Percentiles rank a stretch among this genome's conserved stretches.
phyloP scores from a whole-genome alignment of 2,113 vertebrate species.

The Mungos mungo region DNA sequence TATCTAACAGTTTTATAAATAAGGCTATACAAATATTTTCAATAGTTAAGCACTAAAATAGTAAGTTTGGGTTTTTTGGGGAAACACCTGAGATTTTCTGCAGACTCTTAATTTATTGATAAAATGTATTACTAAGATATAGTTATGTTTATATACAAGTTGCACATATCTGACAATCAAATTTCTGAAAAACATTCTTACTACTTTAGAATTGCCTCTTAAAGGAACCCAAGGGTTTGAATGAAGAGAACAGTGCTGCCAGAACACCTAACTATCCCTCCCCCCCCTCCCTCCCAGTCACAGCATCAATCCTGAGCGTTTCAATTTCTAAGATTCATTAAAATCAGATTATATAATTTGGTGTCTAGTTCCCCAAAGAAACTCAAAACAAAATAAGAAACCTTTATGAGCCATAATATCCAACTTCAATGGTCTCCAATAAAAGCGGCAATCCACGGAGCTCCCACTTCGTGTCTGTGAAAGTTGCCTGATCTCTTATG shows the following conservation, averaged over 20 bases:
- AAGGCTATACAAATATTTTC: neutral
- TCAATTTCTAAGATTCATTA: neutral
- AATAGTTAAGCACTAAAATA: neutral
- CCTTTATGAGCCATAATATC: too few species aligned
- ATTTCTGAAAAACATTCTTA: neutral
- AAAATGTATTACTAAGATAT: neutral
- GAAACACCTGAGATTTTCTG: neutral
- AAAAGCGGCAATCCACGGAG: fast-evolving
- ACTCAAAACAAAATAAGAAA: neutral
- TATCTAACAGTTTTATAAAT: neutral
- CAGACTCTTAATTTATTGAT: neutral
- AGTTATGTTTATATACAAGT: neutral
- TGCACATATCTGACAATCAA: neutral
- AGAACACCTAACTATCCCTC: neutral
- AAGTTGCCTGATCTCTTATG: neutral
- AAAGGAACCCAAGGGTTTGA: neutral
- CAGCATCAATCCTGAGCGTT: neutral
- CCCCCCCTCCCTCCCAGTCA: neutral
- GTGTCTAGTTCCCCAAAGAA: neutral
- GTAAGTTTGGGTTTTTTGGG: neutral
- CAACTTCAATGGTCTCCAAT: neutral
- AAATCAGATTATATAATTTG: neutral
- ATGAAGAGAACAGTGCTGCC: neutral
- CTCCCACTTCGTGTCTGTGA: neutral
- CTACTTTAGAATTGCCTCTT: neutral